phyloP scores from a whole-genome alignment of 1,140 invertebrate genomes.

The Trichonephila clavipes region DNA sequence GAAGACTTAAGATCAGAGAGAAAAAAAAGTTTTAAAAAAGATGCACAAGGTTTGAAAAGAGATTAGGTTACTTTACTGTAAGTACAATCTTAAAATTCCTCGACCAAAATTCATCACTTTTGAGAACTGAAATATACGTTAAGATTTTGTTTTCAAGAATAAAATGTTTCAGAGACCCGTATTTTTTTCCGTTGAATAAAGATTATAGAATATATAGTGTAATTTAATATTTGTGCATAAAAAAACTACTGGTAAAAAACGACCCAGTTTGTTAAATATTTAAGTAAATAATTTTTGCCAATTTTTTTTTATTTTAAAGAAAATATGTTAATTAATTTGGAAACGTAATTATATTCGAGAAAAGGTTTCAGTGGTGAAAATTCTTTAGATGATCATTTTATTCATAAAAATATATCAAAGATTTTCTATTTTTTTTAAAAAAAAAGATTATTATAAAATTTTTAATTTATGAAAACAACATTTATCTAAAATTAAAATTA shows the following conservation, averaged over 20 bases:
- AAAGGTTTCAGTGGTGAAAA: too few species aligned
- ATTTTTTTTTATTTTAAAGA: too few species aligned
- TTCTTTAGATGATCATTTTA: too few species aligned
- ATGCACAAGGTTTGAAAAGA: conserved; percentile 16
- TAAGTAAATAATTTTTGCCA: too few species aligned
- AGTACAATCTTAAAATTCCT: conserved; percentile 17
- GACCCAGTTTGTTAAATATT: too few species aligned
- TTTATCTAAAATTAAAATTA: too few species aligned
- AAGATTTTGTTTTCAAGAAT: background rate
- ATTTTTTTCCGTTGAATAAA: background rate
- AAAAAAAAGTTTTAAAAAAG: background rate
- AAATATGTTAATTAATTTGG: too few species aligned
- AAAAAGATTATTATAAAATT: too few species aligned
- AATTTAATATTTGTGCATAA: background rate
- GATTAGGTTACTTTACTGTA: conserved; percentile 37
- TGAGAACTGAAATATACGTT: conserved; percentile 7
- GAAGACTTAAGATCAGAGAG: conserved; percentile 15
- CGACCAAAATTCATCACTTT: conserved; percentile 22
- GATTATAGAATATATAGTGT: background rate
- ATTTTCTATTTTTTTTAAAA: too few species aligned
- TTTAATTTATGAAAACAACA: too few species aligned
- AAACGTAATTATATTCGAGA: too few species aligned
- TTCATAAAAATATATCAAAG: too few species aligned
- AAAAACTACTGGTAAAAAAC: background rate
- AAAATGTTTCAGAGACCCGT: background rate